Evolutionary conservation across 2,888 invertebrate species (phyloP), one percentile per base, ranked within the genome.

Genomic region (Sussaba pulchella): DNA sequence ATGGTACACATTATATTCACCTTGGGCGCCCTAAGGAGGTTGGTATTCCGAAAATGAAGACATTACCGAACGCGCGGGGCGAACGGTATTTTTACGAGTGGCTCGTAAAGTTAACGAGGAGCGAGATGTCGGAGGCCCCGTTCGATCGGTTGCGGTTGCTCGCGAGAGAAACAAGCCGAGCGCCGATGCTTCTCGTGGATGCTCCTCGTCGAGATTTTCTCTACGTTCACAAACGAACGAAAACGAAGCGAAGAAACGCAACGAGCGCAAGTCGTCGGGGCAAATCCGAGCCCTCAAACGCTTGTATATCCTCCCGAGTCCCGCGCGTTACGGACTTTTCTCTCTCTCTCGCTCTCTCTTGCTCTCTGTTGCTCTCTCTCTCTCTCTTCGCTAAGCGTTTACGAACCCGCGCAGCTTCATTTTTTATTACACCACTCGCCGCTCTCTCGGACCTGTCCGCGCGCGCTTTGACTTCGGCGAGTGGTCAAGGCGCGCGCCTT

Each of bases 61-160:
- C 91, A 91, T 92, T 90, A 91, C 88, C 85, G 78, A 59, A 83
- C 82, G 81, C 72, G 82, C 71, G 81, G 84, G 82, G 86, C 85
- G 88, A 89, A 91, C 89, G 90, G 90, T 91, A 92, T 92, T 92
- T 92, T 92, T 92, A 92, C 92, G 92, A 92, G 91, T 88, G 26
- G 88, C 90, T 92, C 92, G 92, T 92, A 92, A 92, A 92, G 87
- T 92, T 92, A 92, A 92, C 92, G 91, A 92, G 90, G 88, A 88
- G 87, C 85, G 87, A 86, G 77, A 57, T 77, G 73, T 67, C 47
- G 80, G 78, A 59, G 72, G 78, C 52, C 67, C 75, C 76, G 66
- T 64, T 67, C 73, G 79, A 50, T 64, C 39, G 52, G 43, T 36
- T 72, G 57, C 77, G 57, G 72, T 63, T 50, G 19, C 66, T 47